A percentile compares a stretch with the other conserved stretches of the same genome.
phyloP scores from a whole-genome alignment of 1,140 invertebrate genomes.

The Lepidurus apus region DNA sequence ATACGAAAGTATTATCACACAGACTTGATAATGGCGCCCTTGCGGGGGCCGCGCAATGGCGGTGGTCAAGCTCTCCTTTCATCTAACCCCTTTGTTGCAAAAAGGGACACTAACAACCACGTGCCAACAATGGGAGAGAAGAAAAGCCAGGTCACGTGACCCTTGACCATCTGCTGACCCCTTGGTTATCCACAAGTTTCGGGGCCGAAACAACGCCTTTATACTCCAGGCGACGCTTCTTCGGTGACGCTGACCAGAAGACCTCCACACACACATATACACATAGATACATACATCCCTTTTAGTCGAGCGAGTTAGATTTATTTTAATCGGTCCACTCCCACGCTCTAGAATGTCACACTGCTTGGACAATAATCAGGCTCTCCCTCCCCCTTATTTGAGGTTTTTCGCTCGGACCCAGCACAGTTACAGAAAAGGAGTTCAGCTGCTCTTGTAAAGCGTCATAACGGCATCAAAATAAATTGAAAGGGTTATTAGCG shows the following conservation, averaged over 20 bases:
- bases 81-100: constrained; percentile 17
- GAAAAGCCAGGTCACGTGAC: constrained; percentile 11
- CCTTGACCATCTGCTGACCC: constrained; percentile 20
- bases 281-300: neutral
- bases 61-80: constrained; percentile 13
- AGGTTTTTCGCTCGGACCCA: neutral
- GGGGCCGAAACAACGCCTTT: neutral
- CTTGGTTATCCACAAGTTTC: neutral
- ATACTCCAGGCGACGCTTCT: neutral
- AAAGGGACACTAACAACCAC: constrained; percentile 16
- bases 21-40: neutral
- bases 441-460: constrained; percentile 8
- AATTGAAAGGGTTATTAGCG: constrained; percentile 3
- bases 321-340: constrained; percentile 22
- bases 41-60: neutral
- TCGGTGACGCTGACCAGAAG: neutral
- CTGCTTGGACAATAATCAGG: neutral
- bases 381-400: neutral
- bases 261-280: neutral
- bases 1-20: constrained; percentile 9
- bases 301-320: neutral
- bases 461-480: neutral
- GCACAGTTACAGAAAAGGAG: constrained; percentile 3
- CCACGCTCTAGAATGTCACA: constrained; percentile 21
- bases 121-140: constrained; percentile 2